A percentile compares a stretch with the other conserved stretches of the same genome.
Evolutionary conservation across 2,113 vertebrate genomes (phyloP).

Genomic region (Trogon melanurus): DNA sequence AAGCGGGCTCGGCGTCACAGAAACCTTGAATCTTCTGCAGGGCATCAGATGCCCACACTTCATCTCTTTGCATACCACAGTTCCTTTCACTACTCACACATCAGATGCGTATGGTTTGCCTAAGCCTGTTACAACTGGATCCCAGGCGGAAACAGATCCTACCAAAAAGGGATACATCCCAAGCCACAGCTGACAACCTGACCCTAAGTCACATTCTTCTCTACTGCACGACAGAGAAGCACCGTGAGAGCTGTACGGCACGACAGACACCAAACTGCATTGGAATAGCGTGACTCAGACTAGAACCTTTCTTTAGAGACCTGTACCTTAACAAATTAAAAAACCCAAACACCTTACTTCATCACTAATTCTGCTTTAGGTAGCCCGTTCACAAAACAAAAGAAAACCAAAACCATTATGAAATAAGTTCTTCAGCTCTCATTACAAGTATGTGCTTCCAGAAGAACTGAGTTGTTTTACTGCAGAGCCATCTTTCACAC

Average conservation of each 20-base stretch:
- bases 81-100: neutral
- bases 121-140: neutral
- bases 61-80: neutral
- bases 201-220: neutral
- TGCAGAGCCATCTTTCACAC: neutral
- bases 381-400: neutral
- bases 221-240: neutral
- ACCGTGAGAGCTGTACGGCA: neutral
- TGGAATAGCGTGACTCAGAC: neutral
- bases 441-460: neutral
- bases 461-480: neutral
- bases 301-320: neutral
- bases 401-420: neutral
- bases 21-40: neutral
- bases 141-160: neutral
- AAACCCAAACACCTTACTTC: neutral
- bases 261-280: neutral
- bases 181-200: neutral
- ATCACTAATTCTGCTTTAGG: neutral
- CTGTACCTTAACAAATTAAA: neutral
- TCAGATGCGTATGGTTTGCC: neutral
- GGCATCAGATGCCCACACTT: neutral
- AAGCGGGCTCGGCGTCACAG: neutral
- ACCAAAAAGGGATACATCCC: neutral
- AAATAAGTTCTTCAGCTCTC: neutral